These are phyloP conservation scores for Phymorhynchus buccinoides DNA, from an alignment of 1,140 invertebrate species.

Conservation along the genomic window DNA sequence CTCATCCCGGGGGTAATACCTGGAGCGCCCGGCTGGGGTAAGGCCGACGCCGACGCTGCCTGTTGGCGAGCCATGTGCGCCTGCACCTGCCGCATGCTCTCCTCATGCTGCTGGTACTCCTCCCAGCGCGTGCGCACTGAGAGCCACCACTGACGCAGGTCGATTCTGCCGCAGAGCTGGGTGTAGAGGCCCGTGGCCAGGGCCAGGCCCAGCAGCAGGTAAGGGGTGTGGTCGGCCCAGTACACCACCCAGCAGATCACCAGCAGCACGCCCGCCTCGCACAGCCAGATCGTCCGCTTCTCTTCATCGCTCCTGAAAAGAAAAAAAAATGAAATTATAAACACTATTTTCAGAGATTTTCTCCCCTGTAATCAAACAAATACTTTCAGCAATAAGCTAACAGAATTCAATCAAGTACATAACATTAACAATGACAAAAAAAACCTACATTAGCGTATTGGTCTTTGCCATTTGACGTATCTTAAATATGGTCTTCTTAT, in stretches of 20 bases:
- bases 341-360: not conserved
- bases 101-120: conserved; percentile 69
- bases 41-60: conserved; percentile 25
- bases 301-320: conserved; percentile 63
- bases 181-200: conserved; percentile 65
- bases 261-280: conserved; percentile 62
- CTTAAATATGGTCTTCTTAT: no score
- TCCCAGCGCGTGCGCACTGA: conserved; percentile 63
- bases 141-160: conserved; percentile 54
- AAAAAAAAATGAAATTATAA: conserved; percentile 35
- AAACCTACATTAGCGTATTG: no score
- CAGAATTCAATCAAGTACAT: no score
- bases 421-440: no score
- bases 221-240: conserved; percentile 64
- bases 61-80: conserved; percentile 50
- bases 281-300: conserved; percentile 69
- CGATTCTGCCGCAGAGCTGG: conserved; percentile 57
- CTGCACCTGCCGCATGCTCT: conserved; percentile 64
- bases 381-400: no score
- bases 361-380: no score
- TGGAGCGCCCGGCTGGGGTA: conserved; percentile 11
- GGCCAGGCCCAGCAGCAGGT: conserved; percentile 60
- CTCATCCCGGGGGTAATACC: not conserved
- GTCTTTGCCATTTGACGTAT: no score
- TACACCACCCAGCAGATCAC: conserved; percentile 58